phyloP scores from a whole-genome alignment of 2,113 vertebrate genomes.

The Chauna torquata region DNA sequence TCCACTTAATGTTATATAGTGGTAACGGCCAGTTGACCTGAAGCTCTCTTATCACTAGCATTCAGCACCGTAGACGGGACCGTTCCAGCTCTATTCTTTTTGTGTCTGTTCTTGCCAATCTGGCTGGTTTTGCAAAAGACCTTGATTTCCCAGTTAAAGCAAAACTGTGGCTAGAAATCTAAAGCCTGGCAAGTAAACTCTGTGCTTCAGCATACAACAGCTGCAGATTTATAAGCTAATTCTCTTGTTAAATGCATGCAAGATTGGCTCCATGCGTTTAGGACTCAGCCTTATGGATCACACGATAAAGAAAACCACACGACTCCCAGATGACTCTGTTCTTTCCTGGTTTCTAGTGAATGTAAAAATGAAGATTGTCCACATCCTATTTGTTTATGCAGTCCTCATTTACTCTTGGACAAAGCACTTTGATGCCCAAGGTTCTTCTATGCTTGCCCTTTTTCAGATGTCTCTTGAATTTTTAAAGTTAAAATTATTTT shows the following conservation, averaged over 20 bases:
- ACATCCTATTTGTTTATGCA: background rate
- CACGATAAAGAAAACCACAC: background rate
- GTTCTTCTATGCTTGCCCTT: background rate
- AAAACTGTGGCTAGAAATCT: background rate
- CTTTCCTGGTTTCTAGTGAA: background rate
- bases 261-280: background rate
- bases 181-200: slow-evolving; percentile 1
- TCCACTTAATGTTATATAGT: background rate
- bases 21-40: background rate
- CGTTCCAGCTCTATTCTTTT: background rate
- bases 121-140: background rate
- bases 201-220: background rate
- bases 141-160: background rate
- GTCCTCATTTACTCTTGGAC: background rate
- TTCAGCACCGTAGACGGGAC: background rate
- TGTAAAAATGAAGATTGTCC: background rate
- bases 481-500: background rate
- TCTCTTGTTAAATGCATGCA: background rate
- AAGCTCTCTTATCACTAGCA: background rate
- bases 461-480: background rate
- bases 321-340: background rate
- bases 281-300: background rate
- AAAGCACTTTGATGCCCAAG: background rate
- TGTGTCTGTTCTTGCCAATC: background rate
- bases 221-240: background rate